phyloP scores from a whole-genome alignment of 2,113 vertebrate species.

The Barbus barbus region DNA sequence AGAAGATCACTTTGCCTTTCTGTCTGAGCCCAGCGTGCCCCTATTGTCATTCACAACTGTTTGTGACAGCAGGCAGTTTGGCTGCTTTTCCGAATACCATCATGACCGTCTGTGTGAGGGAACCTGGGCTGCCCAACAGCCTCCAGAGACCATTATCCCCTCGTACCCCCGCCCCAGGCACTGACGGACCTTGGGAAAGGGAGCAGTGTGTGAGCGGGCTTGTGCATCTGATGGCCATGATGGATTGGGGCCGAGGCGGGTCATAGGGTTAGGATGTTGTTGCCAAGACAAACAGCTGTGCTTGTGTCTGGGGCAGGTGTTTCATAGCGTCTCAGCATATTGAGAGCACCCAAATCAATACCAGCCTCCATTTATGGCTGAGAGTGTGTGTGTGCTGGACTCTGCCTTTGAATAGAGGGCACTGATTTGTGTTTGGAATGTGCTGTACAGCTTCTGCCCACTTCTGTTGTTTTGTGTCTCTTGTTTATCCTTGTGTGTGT shows the following conservation, averaged over 20 bases:
- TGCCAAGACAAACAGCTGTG: constrained; percentile 76
- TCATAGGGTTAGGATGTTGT: constrained; percentile 68
- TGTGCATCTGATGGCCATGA: constrained; percentile 63
- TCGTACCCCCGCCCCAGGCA: constrained; percentile 2
- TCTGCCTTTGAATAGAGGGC: constrained; percentile 21
- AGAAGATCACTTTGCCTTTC: not conserved
- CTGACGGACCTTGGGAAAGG: constrained; percentile 33
- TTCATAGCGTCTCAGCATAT: constrained; percentile 70
- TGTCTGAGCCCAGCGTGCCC: constrained; percentile 33
- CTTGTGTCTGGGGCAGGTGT: constrained; percentile 70
- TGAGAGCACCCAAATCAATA: constrained; percentile 73
- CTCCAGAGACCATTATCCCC: constrained; percentile 11
- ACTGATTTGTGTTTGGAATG: constrained; percentile 27
- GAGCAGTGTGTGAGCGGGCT: not conserved
- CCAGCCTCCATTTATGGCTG: constrained; percentile 39
- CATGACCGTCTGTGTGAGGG: constrained; percentile 45
- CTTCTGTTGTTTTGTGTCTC: constrained; percentile 5
- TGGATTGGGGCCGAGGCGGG: constrained; percentile 73
- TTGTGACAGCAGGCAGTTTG: constrained; percentile 53
- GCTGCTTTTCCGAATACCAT: constrained; percentile 56
- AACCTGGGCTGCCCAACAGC: not conserved
- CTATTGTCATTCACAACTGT: constrained; percentile 58
- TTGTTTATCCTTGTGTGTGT: constrained; percentile 27
- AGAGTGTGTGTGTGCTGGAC: constrained; percentile 20
- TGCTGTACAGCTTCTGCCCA: constrained; percentile 19